phyloP scores from a whole-genome alignment of 2,113 vertebrate species.

The Lamprotornis superbus region DNA sequence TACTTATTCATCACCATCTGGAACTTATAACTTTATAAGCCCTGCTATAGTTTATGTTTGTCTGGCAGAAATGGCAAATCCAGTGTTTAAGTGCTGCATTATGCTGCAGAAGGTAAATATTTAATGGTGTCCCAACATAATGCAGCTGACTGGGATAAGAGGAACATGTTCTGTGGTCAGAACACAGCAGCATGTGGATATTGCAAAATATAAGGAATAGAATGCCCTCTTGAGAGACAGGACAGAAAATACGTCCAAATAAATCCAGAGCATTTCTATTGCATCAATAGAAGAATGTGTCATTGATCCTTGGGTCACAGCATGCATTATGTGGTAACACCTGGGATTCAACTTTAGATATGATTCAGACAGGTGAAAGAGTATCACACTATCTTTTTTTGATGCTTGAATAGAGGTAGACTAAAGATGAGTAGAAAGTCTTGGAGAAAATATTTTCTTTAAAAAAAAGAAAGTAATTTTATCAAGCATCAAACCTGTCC shows the following conservation, averaged over 20 bases:
- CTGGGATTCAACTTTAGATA: not conserved
- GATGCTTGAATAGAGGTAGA: not conserved
- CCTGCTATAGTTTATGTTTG: conserved; percentile 49
- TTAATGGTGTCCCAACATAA: conserved; percentile 48
- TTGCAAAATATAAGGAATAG: not conserved
- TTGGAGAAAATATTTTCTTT: not conserved
- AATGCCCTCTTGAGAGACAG: not conserved
- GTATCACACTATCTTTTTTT: not conserved
- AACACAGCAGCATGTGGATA: not conserved
- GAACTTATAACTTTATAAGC: conserved; percentile 45
- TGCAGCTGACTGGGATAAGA: not conserved
- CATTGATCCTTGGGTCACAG: not conserved
- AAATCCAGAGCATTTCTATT: not conserved
- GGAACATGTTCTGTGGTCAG: not conserved
- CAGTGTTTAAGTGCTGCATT: conserved; percentile 32
- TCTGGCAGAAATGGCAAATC: conserved; percentile 56
- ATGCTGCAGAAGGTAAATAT: conserved; percentile 66
- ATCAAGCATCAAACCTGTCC: not conserved
- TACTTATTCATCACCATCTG: conserved; percentile 69
- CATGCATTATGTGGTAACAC: not conserved
- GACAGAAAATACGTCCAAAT: not conserved
- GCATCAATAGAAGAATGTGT: not conserved
- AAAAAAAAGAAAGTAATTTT: not conserved
- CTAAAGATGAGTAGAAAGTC: not conserved
- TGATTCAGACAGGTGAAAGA: not conserved